Percentiles rank a stretch among this genome's conserved stretches.
phyloP scores from a whole-genome alignment of 2,113 vertebrate species.

The Nannospalax galili region DNA sequence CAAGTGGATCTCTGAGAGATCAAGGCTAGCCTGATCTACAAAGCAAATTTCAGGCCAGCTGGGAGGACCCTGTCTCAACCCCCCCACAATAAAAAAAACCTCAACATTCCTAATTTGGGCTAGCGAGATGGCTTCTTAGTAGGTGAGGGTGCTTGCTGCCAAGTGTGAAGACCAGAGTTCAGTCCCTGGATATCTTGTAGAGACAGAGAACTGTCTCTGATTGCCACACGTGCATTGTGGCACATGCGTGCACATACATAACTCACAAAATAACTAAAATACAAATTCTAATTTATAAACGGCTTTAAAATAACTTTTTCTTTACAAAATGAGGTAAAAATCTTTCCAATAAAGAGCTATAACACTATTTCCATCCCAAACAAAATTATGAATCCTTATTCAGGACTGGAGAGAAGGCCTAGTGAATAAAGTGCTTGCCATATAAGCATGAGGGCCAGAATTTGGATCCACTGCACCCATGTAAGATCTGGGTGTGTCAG shows the following conservation, averaged over 20 bases:
- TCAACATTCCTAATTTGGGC: not conserved
- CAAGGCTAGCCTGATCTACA: too few species aligned
- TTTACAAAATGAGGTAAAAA: slow-evolving; percentile 32
- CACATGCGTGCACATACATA: not conserved
- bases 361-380: not conserved
- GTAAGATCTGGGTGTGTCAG: not conserved
- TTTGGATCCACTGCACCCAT: not conserved
- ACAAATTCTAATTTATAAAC: not conserved
- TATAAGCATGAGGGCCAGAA: not conserved
- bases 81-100: too few species aligned
- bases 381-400: slow-evolving; percentile 48
- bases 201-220: not conserved
- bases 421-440: not conserved
- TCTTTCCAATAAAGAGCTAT: not conserved
- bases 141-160: not conserved
- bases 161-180: not conserved
- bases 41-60: too few species aligned
- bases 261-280: not conserved
- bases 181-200: not conserved
- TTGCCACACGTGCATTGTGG: not conserved
- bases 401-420: not conserved
- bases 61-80: too few species aligned
- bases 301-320: slow-evolving; percentile 19
- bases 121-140: not conserved
- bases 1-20: too few species aligned